These are phyloP conservation scores for Channallabes apus DNA, from an alignment of 2,797 vertebrate genomes.

Conservation along the genomic window DNA sequence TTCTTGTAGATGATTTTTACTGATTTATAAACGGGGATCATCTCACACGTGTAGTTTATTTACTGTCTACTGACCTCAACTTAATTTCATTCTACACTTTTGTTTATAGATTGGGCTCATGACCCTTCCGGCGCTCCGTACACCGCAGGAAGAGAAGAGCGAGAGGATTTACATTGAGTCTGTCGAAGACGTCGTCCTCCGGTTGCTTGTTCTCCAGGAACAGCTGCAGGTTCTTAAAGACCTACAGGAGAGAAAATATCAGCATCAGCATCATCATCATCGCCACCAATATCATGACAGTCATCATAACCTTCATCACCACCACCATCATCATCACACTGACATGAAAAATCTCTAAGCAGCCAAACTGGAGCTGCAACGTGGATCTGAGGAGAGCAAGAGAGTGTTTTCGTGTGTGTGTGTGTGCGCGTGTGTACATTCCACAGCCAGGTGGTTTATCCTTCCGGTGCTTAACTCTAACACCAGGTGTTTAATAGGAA, in stretches of 20 bases:
- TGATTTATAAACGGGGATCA: too few relatives aligned
- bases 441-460: conserved; percentile 54
- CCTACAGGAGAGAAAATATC: conserved; percentile 67
- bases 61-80: too few relatives aligned
- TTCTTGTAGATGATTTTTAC: too few relatives aligned
- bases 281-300: too few relatives aligned
- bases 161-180: conserved; percentile 81
- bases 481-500: conserved; percentile 37
- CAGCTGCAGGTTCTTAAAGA: conserved; percentile 95
- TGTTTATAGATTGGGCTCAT: too few relatives aligned
- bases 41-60: too few relatives aligned
- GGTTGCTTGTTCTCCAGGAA: conserved; percentile 97
- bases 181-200: conserved; percentile 94
- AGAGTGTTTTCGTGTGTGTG: neutral
- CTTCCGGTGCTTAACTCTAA: conserved; percentile 42
- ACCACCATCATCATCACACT: too few relatives aligned
- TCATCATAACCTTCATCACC: too few relatives aligned
- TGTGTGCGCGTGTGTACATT: neutral
- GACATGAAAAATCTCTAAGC: too few relatives aligned
- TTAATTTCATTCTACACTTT: too few relatives aligned
- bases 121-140: too few relatives aligned
- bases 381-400: neutral
- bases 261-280: neutral
- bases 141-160: too few relatives aligned
- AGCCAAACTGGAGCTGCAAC: neutral